Evolutionary conservation across 2,888 invertebrate species (phyloP).

Genomic region (Baronia brevicornis): DNA sequence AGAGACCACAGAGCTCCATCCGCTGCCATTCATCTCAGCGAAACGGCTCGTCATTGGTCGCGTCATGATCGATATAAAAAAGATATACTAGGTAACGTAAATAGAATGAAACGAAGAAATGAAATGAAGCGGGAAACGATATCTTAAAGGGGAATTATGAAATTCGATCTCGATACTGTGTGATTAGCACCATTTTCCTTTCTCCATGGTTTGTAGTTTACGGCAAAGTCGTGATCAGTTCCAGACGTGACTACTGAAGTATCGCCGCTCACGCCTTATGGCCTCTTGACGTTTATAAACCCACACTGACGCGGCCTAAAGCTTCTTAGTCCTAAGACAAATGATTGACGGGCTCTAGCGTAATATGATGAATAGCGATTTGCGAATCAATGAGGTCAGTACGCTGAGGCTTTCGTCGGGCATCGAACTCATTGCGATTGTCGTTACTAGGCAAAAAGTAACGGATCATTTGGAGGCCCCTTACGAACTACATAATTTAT

Average conservation of each 20-base stretch:
- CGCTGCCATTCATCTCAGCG: too few species aligned
- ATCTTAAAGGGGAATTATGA: conserved; percentile 6
- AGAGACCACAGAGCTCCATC: too few species aligned
- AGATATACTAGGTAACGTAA: too few species aligned
- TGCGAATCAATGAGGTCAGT: conserved; percentile 59
- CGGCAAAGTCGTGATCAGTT: conserved; percentile 13
- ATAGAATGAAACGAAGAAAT: too few species aligned
- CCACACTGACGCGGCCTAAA: conserved; percentile 8
- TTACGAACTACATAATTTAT: conserved; percentile 18
- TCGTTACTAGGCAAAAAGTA: conserved; percentile 56
- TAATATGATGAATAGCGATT: conserved; percentile 66
- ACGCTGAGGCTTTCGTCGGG: conserved; percentile 58
- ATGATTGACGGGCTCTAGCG: conserved; percentile 40
- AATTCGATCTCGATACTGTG: conserved; percentile 5
- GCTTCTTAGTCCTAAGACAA: conserved; percentile 16
- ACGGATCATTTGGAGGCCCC: conserved; percentile 48
- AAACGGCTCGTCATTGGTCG: too few species aligned
- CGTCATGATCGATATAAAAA: too few species aligned
- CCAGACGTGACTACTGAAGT: conserved; percentile 15
- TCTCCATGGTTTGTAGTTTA: conserved; percentile 14
- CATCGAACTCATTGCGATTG: conserved; percentile 58
- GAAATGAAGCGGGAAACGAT: too few species aligned
- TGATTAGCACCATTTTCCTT: conserved; percentile 15
- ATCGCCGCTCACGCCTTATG: conserved; percentile 9
- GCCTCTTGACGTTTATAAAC: too few species aligned